Percentiles rank a stretch among this genome's conserved stretches.
Conservation (phyloP, 2,888 invertebrate species). For the Gandaritis pyraliata region DNA sequence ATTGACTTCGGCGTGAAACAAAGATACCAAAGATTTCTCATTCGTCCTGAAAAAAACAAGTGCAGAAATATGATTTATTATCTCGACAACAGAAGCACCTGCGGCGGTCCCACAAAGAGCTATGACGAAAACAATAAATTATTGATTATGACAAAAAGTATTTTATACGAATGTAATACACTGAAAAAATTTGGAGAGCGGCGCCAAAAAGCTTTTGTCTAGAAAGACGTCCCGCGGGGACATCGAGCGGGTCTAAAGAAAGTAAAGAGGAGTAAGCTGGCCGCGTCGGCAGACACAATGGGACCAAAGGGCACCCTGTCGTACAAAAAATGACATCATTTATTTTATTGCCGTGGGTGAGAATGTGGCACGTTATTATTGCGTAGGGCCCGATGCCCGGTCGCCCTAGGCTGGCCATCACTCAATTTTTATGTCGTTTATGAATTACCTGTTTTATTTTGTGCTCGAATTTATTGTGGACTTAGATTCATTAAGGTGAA, state of each 20-base stretch:
- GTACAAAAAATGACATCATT: conserved; percentile 84
- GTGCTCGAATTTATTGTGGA: conserved; percentile 30
- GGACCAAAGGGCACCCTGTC: conserved; percentile 73
- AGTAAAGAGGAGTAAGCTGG: conserved; percentile 62
- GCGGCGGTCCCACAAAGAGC: conserved; percentile 69
- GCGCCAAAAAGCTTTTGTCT: conserved; percentile 81
- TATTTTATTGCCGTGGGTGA: conserved; percentile 83
- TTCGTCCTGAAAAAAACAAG: conserved; percentile 2
- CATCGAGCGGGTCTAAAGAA: conserved; percentile 55
- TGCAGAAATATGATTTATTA: conserved; percentile 65
- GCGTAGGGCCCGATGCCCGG: conserved; percentile 76
- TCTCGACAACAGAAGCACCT: conserved; percentile 76
- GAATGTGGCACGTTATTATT: conserved; percentile 81
- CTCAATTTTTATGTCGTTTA: conserved; percentile 46
- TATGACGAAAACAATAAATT: conserved; percentile 79
- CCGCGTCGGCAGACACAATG: conserved; percentile 66
- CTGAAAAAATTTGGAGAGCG: conserved; percentile 68
- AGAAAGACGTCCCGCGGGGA: conserved; percentile 70
- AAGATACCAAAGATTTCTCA: not conserved
- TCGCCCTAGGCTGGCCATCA: conserved; percentile 76
- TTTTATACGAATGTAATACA: conserved; percentile 60
- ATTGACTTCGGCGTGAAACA: conserved; percentile 24
- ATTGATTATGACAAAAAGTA: conserved; percentile 81
- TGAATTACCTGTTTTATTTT: conserved; percentile 40
- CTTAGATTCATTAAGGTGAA: conserved; percentile 32